phyloP scores from a whole-genome alignment of 2,113 vertebrate genomes.

The Rousettus leschenaultii region DNA sequence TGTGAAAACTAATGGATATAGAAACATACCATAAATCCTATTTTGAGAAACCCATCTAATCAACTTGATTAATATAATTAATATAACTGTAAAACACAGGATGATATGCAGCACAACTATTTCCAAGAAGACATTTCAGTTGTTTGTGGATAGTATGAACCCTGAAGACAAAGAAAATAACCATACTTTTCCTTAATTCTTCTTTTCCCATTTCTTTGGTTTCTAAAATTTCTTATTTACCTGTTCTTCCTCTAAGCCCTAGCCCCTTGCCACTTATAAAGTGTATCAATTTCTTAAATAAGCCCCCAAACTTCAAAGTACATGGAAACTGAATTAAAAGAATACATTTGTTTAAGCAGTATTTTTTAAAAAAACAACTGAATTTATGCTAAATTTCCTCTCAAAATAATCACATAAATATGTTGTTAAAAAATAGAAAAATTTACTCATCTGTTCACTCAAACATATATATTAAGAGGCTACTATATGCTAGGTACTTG shows the following conservation, averaged over 20 bases:
- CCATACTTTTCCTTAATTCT: background rate
- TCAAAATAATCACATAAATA: background rate
- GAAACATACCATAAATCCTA: background rate
- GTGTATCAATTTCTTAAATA: conserved; percentile 24
- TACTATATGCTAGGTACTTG: background rate
- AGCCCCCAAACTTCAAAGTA: background rate
- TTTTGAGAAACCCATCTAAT: conserved; percentile 16
- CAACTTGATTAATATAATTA: background rate
- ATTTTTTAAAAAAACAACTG: background rate
- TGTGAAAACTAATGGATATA: background rate
- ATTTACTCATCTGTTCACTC: background rate
- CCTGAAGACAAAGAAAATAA: background rate
- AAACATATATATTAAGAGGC: background rate
- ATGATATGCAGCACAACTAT: background rate
- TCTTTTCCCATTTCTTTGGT: background rate
- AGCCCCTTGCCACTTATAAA: background rate
- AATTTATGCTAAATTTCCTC: background rate
- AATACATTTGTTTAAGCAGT: background rate
- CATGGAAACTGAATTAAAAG: background rate
- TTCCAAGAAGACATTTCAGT: background rate
- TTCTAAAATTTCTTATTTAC: background rate
- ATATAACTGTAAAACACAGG: background rate
- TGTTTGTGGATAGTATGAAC: background rate
- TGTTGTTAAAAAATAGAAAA: background rate
- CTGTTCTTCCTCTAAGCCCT: background rate